Base-by-base conservation (phyloP, 2,113 vertebrate species). In the Galbula dea region DNA sequence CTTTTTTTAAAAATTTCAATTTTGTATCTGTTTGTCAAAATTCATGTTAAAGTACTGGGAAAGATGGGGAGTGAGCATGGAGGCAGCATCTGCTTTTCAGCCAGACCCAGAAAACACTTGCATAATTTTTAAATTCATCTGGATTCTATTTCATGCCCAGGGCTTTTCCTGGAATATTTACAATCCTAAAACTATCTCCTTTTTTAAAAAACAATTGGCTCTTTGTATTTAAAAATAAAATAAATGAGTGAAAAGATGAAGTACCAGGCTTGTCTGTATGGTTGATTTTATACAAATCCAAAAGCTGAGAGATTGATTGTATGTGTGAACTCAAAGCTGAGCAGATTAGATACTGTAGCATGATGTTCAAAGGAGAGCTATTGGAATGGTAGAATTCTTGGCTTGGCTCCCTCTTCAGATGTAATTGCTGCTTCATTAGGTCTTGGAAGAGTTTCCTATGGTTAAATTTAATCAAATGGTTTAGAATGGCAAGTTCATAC, bases 381-480 rank as follows among this genome's bases (percentile, higher is more conserved):
- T 94, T 98, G 96, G 97, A 97, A 97, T 96, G 94, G 95, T 88
- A 96, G 90, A 95, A 86, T 95, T 97, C 95, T 97, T 98, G 98
- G 98, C 98, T 95, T 95, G 89, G 94, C 97, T 96, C 97, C 97
- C 96, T 98, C 97, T 98, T 97, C 97, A 97, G 94, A 97, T 98
- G 96, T 98, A 98, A 98, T 98, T 98, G 98, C 97, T 98, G 97
- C 98, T 98, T 98, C 98, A 98, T 98, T 98, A 98, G 97, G 95
- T 97, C 96, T 98, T 98, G 97, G 98, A 98, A 98, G 96, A 97
- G 96, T 97, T 98, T 98, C 97, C 98, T 97, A 96, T 97, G 96
- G 97, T 98, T 98, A 98, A 98, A 98, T 98, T 98, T 98, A 98
- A 98, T 98, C 98, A 98, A 98, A 98, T 97, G 96, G 96, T 97